phyloP scores from a whole-genome alignment of 1,140 invertebrate genomes.

The Arctopsyche grandis region DNA sequence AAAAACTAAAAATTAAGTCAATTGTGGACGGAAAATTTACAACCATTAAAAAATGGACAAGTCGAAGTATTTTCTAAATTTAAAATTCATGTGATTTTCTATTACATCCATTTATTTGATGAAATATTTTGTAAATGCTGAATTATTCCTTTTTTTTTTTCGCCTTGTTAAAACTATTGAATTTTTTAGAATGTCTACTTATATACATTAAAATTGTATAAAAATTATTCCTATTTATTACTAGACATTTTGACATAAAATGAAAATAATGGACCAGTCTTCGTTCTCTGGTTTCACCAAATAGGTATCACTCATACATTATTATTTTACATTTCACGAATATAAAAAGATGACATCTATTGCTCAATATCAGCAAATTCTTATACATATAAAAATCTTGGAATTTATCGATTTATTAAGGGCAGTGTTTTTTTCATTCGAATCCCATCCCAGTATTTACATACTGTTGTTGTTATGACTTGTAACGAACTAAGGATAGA shows the following conservation, averaged over 20 bases:
- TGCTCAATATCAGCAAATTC: neutral
- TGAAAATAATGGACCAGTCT: conserved; percentile 22
- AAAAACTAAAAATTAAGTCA: neutral
- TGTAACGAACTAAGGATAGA: conserved; percentile 61
- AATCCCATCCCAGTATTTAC: no score
- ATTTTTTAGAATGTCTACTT: neutral
- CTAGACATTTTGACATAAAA: neutral
- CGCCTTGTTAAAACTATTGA: no score
- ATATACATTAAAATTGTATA: neutral
- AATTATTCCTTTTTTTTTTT: no score
- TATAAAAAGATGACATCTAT: neutral
- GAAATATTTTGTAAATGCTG: no score
- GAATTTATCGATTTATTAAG: neutral
- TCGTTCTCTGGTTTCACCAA: conserved; percentile 8
- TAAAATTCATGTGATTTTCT: no score
- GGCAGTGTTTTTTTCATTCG: neutral
- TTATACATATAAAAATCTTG: neutral
- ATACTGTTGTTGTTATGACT: no score
- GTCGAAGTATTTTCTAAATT: no score
- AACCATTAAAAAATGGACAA: no score
- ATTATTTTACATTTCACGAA: neutral
- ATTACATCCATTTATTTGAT: no score
- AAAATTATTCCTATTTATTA: neutral
- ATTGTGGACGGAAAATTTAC: no score
- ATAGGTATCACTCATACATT: conserved; percentile 5